Percentiles rank a stretch among this genome's conserved stretches.
Conservation (phyloP, 2,113 vertebrate genomes). For the Eretmochelys imbricata region DNA sequence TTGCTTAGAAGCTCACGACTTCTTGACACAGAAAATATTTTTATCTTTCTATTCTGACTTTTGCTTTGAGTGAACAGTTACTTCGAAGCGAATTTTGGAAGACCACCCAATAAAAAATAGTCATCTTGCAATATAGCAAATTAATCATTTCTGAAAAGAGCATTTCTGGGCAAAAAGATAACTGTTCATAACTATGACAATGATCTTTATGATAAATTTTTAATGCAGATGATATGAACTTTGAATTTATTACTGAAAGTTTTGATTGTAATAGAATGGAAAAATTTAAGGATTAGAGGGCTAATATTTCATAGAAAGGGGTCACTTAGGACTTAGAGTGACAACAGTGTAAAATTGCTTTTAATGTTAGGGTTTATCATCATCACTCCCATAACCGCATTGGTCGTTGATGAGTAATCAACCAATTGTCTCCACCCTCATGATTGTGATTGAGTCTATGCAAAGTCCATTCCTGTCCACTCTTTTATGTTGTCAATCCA, state of each 20-base stretch:
- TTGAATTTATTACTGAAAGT: background rate
- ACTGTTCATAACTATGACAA: background rate
- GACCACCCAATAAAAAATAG: background rate
- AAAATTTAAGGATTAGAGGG: background rate
- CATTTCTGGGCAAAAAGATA: background rate
- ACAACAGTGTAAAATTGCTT: background rate
- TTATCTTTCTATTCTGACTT: background rate
- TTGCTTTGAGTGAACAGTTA: background rate
- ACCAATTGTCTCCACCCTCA: no score
- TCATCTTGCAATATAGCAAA: background rate
- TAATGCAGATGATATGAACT: background rate
- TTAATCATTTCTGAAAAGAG: background rate
- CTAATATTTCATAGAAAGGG: background rate
- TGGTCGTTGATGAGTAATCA: no score
- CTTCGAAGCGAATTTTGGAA: constrained; percentile 14
- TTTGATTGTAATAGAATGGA: background rate
- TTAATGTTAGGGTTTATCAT: background rate
- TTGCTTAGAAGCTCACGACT: background rate
- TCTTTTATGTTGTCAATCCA: no score
- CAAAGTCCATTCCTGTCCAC: no score
- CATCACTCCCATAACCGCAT: no score
- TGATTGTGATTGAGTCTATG: no score
- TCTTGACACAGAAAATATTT: background rate
- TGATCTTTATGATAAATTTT: background rate
- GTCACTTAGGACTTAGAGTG: rapidly evolving